Conservation (phyloP, 1,140 invertebrate species). For the Uloborus diversus region DNA sequence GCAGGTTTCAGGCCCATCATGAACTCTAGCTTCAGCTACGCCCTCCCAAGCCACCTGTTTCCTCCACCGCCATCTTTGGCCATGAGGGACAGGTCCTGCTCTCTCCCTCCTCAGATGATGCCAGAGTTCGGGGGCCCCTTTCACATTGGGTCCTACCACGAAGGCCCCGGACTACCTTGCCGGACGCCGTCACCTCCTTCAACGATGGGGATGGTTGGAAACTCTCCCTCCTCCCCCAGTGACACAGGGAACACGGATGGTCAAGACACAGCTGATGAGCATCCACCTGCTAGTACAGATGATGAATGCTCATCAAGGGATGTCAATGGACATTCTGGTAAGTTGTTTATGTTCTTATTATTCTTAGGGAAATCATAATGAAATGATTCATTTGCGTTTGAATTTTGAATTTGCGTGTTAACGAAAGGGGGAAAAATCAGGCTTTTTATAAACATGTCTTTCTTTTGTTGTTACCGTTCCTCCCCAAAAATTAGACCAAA, state of each 20-base stretch:
- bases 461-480: too few species aligned
- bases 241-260: conserved; percentile 49
- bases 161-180: not conserved
- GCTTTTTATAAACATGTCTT: too few species aligned
- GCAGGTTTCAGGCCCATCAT: conserved; percentile 30
- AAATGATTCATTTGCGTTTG: too few species aligned
- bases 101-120: not conserved
- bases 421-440: too few species aligned
- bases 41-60: conserved; percentile 24
- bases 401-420: too few species aligned
- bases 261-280: conserved; percentile 43
- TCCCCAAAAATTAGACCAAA: too few species aligned
- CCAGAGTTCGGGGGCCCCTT: conserved; percentile 18
- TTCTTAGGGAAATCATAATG: too few species aligned
- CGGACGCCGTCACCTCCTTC: conserved; percentile 12
- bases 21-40: conserved; percentile 35
- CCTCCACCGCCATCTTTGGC: conserved; percentile 18
- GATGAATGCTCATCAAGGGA: conserved; percentile 34
- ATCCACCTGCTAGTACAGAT: conserved; percentile 35
- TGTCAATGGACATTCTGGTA: conserved; percentile 15
- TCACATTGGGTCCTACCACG: conserved; percentile 19
- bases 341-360: not conserved
- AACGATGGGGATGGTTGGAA: not conserved
- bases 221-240: conserved; percentile 45
- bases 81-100: conserved; percentile 15